Evolutionary conservation across 1,140 invertebrate genomes (phyloP).

Genomic region (Brachionus koreanus): DNA sequence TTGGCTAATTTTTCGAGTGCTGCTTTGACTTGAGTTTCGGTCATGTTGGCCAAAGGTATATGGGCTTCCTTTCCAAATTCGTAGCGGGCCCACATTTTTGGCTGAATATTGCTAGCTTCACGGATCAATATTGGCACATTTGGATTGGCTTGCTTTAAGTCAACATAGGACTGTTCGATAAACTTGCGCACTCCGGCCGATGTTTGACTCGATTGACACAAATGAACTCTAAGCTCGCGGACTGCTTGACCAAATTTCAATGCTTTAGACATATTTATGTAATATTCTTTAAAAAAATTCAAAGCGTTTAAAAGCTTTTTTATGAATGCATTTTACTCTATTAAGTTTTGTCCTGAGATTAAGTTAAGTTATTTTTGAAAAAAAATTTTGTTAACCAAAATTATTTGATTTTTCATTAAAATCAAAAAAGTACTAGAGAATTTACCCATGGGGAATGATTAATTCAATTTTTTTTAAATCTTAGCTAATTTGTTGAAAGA

Average conservation of each 20-base stretch:
- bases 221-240: slow-evolving; percentile 16
- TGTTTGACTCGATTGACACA: slow-evolving; percentile 23
- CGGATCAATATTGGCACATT: slow-evolving; percentile 18
- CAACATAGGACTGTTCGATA: slow-evolving; percentile 35
- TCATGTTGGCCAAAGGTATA: slow-evolving; percentile 24
- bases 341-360: neutral
- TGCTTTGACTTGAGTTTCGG: neutral
- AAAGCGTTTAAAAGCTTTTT: neutral
- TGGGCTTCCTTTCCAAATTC: slow-evolving; percentile 38
- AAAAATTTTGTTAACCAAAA: too few species aligned
- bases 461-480: too few species aligned
- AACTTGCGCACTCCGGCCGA: slow-evolving; percentile 10
- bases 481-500: too few species aligned
- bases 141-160: slow-evolving; percentile 21
- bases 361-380: too few species aligned
- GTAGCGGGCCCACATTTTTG: slow-evolving; percentile 41
- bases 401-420: too few species aligned
- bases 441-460: too few species aligned
- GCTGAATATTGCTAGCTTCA: slow-evolving; percentile 10
- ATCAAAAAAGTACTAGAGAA: too few species aligned
- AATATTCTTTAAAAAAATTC: neutral
- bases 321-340: neutral
- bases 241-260: slow-evolving; percentile 32
- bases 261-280: slow-evolving; percentile 38
- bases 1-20: slow-evolving; percentile 35